Evolutionary conservation across 1,140 invertebrate genomes (phyloP).

Genomic region (Apis mellifera): Amel_HAv3.1 CM009945.2:6599501-6600000

Average conservation of each 20-base stretch:
- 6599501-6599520: slow-evolving; percentile 81
- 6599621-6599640: slow-evolving; percentile 43
- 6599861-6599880: slow-evolving; percentile 26
- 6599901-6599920: neutral
- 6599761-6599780: slow-evolving; percentile 22
- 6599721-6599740: slow-evolving; percentile 39
- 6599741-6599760: slow-evolving; percentile 20
- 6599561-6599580: slow-evolving; percentile 8
- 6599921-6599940: slow-evolving; percentile 16
- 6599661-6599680: slow-evolving; percentile 18
- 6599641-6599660: slow-evolving; percentile 44
- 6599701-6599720: slow-evolving; percentile 34
- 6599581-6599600: slow-evolving; percentile 4
- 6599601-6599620: neutral
- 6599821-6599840: neutral
- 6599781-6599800: neutral
- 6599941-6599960: slow-evolving; percentile 7
- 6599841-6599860: neutral
- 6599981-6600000: slow-evolving; percentile 1
- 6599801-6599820: neutral
- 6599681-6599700: neutral
- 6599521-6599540: slow-evolving; percentile 72
- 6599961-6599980: neutral
- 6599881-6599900: neutral
- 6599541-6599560: slow-evolving; percentile 18